Percentiles rank a stretch among this genome's conserved stretches.
Evolutionary conservation across 2,888 invertebrate genomes (phyloP).

Genomic region (Cheilosia vernalis): DNA sequence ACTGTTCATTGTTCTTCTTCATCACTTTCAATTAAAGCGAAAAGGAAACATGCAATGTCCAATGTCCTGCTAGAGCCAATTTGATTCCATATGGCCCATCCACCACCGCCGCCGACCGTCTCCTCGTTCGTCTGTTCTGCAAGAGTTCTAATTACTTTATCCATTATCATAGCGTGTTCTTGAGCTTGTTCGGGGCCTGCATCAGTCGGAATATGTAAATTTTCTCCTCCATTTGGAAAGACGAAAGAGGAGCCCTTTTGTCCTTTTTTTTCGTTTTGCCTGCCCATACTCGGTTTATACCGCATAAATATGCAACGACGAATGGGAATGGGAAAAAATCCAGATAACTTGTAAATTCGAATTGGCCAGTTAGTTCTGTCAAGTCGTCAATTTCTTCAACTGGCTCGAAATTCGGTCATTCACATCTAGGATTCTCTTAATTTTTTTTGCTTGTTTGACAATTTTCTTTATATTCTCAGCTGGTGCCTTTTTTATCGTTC

Average conservation of each 20-base stretch:
- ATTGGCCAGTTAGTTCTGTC: slow-evolving; percentile 9
- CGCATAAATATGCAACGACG: slow-evolving; percentile 36
- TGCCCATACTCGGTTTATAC: background rate
- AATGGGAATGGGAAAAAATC: slow-evolving; percentile 23
- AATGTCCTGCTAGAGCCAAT: slow-evolving; percentile 18
- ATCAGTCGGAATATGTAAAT: slow-evolving; percentile 60
- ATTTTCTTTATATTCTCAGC: slow-evolving; percentile 30
- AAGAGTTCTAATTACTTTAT: slow-evolving; percentile 65
- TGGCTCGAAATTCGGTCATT: slow-evolving; percentile 2
- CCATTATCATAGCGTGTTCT: slow-evolving; percentile 49
- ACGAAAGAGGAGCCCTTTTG: background rate
- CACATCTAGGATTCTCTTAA: slow-evolving; percentile 7
- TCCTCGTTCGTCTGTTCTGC: slow-evolving; percentile 5
- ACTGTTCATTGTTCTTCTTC: slow-evolving; percentile 49
- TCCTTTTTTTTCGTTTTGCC: slow-evolving; percentile 1
- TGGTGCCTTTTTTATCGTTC: slow-evolving; percentile 24
- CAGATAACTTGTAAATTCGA: slow-evolving; percentile 34
- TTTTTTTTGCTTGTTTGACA: slow-evolving; percentile 33
- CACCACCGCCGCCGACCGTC: background rate
- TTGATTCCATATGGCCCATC: background rate
- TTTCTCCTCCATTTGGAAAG: slow-evolving; percentile 6
- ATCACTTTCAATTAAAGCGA: slow-evolving; percentile 42
- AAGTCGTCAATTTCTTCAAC: slow-evolving; percentile 24
- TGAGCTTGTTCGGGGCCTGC: slow-evolving; percentile 39
- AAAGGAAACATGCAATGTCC: slow-evolving; percentile 51